phyloP scores from a whole-genome alignment of 2,888 invertebrate genomes.

The Pyrrhosoma nymphula region DNA sequence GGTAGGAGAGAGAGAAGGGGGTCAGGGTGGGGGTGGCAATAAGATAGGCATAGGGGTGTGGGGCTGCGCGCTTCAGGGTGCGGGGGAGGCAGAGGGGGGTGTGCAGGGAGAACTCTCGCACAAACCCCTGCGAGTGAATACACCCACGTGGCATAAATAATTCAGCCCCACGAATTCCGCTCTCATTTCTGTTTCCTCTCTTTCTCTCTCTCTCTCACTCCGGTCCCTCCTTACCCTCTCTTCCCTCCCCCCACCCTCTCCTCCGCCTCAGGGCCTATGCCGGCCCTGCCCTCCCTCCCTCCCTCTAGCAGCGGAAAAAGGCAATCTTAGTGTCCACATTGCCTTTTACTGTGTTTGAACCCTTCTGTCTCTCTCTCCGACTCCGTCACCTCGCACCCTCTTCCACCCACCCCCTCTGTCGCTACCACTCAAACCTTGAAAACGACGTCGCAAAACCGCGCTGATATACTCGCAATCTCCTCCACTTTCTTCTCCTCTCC shows the following conservation, averaged over 20 bases:
- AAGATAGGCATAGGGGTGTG: not conserved
- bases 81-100: not conserved
- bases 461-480: not conserved
- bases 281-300: not conserved
- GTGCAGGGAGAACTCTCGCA: not conserved
- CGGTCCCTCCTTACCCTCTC: not conserved
- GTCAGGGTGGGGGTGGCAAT: not conserved
- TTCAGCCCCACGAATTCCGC: conserved; percentile 31
- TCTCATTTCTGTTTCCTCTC: conserved; percentile 14
- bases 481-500: not conserved
- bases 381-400: not conserved
- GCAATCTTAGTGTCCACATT: conserved; percentile 39
- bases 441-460: not conserved
- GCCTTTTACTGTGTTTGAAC: conserved; percentile 26
- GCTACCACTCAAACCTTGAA: not conserved
- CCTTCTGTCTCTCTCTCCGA: not conserved
- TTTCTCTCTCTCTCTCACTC: not conserved
- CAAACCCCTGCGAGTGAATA: conserved; percentile 39
- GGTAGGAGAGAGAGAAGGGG: not conserved
- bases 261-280: not conserved
- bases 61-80: not conserved
- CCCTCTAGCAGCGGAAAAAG: not conserved
- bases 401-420: not conserved
- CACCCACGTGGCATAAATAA: conserved; percentile 39
- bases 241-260: not conserved